Evolutionary conservation across 2,797 vertebrate genomes (phyloP).

Genomic region (Acanthiza pusilla): DNA sequence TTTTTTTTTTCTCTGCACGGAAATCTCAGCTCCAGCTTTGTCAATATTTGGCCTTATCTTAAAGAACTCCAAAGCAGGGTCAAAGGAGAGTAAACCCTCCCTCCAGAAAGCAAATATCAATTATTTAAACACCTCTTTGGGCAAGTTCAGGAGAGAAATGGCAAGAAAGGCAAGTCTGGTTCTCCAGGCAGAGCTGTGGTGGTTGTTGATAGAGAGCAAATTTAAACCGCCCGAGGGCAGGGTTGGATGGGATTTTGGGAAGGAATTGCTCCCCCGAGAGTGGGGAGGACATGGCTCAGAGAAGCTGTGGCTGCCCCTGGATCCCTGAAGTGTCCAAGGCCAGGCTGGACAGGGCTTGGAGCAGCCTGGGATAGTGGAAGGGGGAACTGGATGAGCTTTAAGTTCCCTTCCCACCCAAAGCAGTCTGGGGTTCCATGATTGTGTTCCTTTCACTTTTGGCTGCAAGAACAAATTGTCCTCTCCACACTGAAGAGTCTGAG

Average conservation of each 20-base stretch:
- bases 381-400: background rate
- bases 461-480: background rate
- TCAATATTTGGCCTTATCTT: conserved; percentile 73
- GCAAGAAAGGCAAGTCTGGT: background rate
- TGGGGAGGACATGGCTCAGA: background rate
- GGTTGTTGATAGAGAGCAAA: background rate
- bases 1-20: conserved; percentile 39
- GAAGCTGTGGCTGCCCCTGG: background rate
- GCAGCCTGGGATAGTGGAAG: background rate
- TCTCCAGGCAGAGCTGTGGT: background rate
- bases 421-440: background rate
- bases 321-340: background rate
- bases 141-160: background rate
- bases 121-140: background rate
- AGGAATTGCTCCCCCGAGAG: background rate
- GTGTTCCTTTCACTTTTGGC: background rate
- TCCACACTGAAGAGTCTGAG: background rate
- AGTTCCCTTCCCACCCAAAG: background rate
- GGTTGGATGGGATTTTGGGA: background rate
- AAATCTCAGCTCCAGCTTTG: conserved; percentile 63
- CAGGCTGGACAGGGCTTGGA: background rate
- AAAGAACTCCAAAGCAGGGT: conserved; percentile 58
- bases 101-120: conserved; percentile 47
- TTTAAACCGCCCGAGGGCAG: background rate
- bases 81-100: conserved; percentile 46